Evolutionary conservation across 2,888 invertebrate genomes (phyloP).

Genomic region (Lepidonotus clava): DNA sequence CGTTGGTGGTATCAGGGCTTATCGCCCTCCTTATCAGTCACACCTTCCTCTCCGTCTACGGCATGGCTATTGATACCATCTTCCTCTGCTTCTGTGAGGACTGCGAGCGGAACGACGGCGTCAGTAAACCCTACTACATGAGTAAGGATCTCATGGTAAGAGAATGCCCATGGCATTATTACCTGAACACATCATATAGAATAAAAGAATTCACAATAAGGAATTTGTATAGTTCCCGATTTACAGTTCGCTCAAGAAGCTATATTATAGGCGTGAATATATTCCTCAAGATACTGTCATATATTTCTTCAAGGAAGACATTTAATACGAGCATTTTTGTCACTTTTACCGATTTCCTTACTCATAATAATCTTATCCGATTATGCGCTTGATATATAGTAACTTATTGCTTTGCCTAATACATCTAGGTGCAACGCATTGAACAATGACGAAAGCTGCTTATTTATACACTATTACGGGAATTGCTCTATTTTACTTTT

Average conservation of each 20-base stretch:
- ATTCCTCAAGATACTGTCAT: background rate
- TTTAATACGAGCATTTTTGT: background rate
- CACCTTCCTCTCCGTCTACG: slow-evolving; percentile 93
- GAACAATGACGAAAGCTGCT: background rate
- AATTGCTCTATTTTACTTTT: background rate
- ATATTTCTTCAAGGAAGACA: background rate
- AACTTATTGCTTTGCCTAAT: background rate
- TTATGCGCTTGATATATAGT: background rate
- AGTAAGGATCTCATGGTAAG: slow-evolving; percentile 77
- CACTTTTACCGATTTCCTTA: background rate
- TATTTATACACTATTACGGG: background rate
- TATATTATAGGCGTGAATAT: background rate
- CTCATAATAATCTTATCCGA: background rate
- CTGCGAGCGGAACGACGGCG: slow-evolving; percentile 88
- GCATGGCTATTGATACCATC: slow-evolving; percentile 90
- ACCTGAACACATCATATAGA: background rate
- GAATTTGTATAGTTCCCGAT: no score
- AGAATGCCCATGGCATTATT: background rate
- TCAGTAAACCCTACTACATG: slow-evolving; percentile 78
- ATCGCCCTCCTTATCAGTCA: slow-evolving; percentile 87
- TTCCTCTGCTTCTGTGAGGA: slow-evolving; percentile 96
- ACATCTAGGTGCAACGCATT: background rate
- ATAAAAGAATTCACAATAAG: no score
- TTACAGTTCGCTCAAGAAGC: background rate
- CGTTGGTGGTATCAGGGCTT: slow-evolving; percentile 69